These are phyloP conservation scores for Mus minutoides DNA, from an alignment of 2,797 vertebrate genomes.

Conservation along the genomic window DNA sequence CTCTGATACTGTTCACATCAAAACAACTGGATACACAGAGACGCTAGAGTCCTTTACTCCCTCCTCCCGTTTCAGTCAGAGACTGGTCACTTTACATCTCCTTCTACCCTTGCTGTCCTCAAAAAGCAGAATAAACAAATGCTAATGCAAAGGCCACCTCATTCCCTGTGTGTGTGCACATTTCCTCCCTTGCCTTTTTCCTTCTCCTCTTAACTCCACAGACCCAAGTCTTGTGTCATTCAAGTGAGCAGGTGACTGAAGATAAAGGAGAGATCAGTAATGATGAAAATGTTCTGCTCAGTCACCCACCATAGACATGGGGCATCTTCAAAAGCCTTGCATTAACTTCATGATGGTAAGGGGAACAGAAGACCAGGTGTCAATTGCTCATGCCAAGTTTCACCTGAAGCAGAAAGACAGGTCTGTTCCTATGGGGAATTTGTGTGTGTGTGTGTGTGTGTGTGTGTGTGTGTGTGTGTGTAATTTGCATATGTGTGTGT, in stretches of 20 bases:
- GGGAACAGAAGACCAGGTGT: slow-evolving; percentile 14
- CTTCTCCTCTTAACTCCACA: neutral
- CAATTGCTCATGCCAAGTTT: slow-evolving; percentile 53
- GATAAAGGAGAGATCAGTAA: neutral
- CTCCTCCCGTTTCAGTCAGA: neutral
- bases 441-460: neutral
- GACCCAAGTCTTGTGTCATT: neutral
- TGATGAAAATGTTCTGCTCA: neutral
- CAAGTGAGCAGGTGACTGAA: neutral
- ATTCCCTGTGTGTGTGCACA: neutral
- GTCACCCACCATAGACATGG: neutral
- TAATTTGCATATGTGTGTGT: neutral
- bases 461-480: neutral
- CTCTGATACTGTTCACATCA: neutral
- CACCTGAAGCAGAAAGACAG: slow-evolving; percentile 51
- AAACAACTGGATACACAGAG: neutral
- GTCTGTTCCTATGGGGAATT: neutral
- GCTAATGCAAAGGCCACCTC: neutral
- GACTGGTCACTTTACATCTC: neutral
- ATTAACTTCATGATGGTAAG: neutral
- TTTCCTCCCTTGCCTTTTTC: neutral
- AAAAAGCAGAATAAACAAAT: slow-evolving; percentile 27
- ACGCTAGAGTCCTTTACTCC: neutral
- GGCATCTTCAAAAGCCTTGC: neutral
- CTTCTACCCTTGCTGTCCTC: neutral